These are phyloP conservation scores for Tenthredo notha DNA, from an alignment of 2,888 invertebrate genomes.

Conservation along the genomic window DNA sequence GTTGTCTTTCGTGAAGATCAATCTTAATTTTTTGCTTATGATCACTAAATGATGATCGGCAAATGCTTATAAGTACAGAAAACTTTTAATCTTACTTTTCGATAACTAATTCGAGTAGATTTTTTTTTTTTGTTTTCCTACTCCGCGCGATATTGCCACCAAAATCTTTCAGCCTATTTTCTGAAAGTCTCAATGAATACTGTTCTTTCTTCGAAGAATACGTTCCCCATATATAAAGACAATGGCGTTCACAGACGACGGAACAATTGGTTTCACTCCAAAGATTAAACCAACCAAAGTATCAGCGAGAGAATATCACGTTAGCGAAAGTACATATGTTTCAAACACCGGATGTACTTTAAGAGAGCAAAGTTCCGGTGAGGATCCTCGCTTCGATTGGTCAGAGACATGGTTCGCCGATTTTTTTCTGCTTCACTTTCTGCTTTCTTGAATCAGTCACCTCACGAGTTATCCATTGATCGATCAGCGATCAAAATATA, in stretches of 20 bases:
- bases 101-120: neutral
- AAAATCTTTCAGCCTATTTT: constrained; percentile 38
- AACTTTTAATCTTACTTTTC: neutral
- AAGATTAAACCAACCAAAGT: constrained; percentile 30
- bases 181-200: constrained; percentile 20
- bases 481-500: neutral
- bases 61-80: neutral
- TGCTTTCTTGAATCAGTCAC: neutral
- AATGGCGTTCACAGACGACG: constrained; percentile 70
- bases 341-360: constrained; percentile 75
- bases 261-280: constrained; percentile 76
- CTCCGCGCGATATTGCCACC: neutral
- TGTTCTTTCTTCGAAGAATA: constrained; percentile 44
- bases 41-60: neutral
- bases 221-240: constrained; percentile 44
- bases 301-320: constrained; percentile 62
- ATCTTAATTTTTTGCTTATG: neutral
- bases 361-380: constrained; percentile 65
- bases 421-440: constrained; percentile 38
- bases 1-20: neutral
- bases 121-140: neutral
- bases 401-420: constrained; percentile 46
- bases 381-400: constrained; percentile 47
- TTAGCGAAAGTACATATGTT: constrained; percentile 73
- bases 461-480: neutral